Conservation (phyloP, 92 coral and sea anemone genomes). For the Umimayanthus chanpuru region DNA sequence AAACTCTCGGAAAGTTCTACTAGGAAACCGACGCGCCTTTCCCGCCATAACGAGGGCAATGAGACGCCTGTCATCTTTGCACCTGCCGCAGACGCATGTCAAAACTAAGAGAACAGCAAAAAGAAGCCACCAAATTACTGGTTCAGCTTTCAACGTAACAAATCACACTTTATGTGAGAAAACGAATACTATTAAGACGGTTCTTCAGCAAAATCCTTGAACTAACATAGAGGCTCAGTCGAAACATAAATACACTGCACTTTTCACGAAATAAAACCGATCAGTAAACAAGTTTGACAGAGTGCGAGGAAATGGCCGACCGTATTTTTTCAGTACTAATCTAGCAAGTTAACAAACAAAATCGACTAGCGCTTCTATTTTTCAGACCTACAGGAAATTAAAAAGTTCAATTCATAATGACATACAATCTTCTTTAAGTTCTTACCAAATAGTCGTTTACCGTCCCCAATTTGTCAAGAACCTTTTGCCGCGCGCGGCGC, state of each 20-base stretch:
- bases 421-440: constrained; percentile 27
- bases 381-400: constrained; percentile 17
- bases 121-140: neutral
- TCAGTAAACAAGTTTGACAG: constrained; percentile 3
- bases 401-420: constrained; percentile 15
- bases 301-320: neutral
- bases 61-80: neutral
- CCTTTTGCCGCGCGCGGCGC: neutral
- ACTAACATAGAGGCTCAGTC: neutral
- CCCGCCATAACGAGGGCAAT: neutral
- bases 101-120: neutral
- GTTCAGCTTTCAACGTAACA: neutral
- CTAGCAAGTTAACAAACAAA: constrained; percentile 26
- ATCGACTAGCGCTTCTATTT: neutral
- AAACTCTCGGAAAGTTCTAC: neutral
- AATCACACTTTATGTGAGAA: neutral
- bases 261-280: neutral
- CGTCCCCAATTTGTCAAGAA: constrained; percentile 13
- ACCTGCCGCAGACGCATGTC: constrained; percentile 29
- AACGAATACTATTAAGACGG: neutral
- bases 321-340: constrained; percentile 11
- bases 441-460: constrained; percentile 15
- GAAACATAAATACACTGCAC: neutral
- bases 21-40: neutral
- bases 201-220: neutral